Evolutionary conservation across 2,113 vertebrate genomes (phyloP).

Genomic region (Esox niger): DNA sequence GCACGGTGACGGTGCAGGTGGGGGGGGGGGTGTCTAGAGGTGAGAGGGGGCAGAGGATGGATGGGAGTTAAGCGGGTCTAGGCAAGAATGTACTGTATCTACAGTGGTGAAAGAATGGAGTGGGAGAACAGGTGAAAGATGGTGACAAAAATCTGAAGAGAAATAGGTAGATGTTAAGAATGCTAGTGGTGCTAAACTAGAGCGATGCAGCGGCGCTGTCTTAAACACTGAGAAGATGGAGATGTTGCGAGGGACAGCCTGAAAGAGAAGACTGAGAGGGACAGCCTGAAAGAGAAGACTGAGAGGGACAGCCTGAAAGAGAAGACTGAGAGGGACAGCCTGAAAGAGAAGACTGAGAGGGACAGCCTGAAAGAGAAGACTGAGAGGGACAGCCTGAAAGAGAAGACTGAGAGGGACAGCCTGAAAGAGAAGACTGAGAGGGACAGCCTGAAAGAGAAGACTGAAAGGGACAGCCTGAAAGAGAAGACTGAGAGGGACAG

Average conservation of each 20-base stretch:
- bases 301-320: too few species aligned
- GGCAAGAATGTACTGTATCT: slow-evolving; percentile 1
- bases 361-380: too few species aligned
- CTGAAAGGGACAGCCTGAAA: slow-evolving; percentile 34
- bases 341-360: too few species aligned
- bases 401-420: too few species aligned
- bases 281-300: slow-evolving; percentile 36
- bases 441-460: slow-evolving; percentile 36
- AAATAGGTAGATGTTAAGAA: too few species aligned
- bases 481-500: slow-evolving; percentile 30
- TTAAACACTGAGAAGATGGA: neutral
- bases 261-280: too few species aligned
- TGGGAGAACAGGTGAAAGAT: slow-evolving; percentile 11
- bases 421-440: slow-evolving; percentile 13
- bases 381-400: too few species aligned
- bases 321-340: slow-evolving; percentile 15
- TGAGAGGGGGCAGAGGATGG: neutral
- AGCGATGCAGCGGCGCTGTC: too few species aligned
- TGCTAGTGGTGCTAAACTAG: too few species aligned
- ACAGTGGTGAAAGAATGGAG: slow-evolving; percentile 23
- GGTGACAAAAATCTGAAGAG: neutral
- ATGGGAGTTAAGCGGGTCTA: neutral
- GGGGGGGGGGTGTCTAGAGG: neutral
- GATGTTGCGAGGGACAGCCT: slow-evolving; percentile 16
- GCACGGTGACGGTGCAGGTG: neutral